Conservation (phyloP, 2,113 vertebrate species). For the Sorex araneus region DNA sequence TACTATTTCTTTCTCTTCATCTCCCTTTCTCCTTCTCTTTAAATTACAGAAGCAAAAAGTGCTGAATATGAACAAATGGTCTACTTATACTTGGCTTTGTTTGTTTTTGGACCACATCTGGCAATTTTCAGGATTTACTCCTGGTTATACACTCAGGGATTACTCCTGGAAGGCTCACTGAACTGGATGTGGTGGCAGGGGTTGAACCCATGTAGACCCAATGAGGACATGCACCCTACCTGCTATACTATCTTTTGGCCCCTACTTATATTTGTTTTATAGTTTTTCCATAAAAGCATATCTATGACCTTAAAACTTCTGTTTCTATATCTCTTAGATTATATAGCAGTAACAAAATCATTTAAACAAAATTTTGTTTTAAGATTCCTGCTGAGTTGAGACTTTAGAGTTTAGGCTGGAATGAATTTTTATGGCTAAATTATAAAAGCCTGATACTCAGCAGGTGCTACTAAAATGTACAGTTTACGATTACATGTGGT, state of each 20-base stretch:
- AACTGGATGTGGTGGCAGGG: too few species aligned
- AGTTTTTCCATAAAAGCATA: slow-evolving; percentile 74
- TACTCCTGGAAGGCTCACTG: too few species aligned
- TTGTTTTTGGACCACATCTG: too few species aligned
- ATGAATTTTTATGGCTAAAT: slow-evolving; percentile 83
- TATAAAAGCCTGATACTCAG: slow-evolving; percentile 87
- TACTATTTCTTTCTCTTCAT: background rate
- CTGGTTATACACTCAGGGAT: too few species aligned
- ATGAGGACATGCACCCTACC: too few species aligned
- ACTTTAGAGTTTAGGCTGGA: slow-evolving; percentile 81
- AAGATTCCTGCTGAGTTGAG: slow-evolving; percentile 79
- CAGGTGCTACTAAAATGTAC: slow-evolving; percentile 78
- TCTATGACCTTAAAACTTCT: slow-evolving; percentile 73
- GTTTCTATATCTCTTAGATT: slow-evolving; percentile 69
- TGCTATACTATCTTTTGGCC: too few species aligned
- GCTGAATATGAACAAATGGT: slow-evolving; percentile 38
- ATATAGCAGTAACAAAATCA: slow-evolving; percentile 79
- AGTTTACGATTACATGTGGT: slow-evolving; percentile 63
- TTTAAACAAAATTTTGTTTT: slow-evolving; percentile 82
- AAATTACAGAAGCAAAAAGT: slow-evolving; percentile 1
- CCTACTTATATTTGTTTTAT: slow-evolving; percentile 75
- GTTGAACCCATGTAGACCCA: too few species aligned
- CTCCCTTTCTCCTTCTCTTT: background rate
- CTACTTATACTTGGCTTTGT: slow-evolving; percentile 72
- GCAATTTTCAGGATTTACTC: too few species aligned